A percentile compares a stretch with the other conserved stretches of the same genome.
phyloP scores from a whole-genome alignment of 1,140 invertebrate species.

The Drosophila rufa region DNA sequence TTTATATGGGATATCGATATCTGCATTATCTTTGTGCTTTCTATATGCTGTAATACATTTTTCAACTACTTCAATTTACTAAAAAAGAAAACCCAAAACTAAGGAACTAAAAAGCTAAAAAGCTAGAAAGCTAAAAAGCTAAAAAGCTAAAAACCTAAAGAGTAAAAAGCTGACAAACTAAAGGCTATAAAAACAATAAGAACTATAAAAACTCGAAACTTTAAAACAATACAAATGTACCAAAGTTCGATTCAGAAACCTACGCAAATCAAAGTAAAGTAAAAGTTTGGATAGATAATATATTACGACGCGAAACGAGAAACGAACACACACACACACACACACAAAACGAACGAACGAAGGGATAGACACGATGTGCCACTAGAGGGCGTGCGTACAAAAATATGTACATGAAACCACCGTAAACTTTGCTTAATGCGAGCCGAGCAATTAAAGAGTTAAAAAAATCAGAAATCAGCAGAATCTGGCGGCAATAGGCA shows the following conservation, averaged over 20 bases:
- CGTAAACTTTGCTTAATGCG: conserved; percentile 61
- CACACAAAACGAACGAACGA: background rate
- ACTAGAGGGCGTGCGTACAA: conserved; percentile 42
- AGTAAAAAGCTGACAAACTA: conserved; percentile 12
- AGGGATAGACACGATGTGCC: conserved; percentile 21
- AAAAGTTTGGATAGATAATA: conserved; percentile 39
- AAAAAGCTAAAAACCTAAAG: conserved; percentile 10
- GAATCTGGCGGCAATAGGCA: background rate
- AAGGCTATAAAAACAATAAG: conserved; percentile 13
- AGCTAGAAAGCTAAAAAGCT: conserved; percentile 2
- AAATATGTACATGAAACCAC: conserved; percentile 59
- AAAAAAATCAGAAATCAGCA: conserved; percentile 11
- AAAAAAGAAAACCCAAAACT: conserved; percentile 17
- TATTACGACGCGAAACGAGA: conserved; percentile 10
- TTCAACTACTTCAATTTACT: conserved; percentile 49
- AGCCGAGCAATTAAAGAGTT: conserved; percentile 56
- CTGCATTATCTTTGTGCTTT: conserved; percentile 52
- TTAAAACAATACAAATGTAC: conserved; percentile 17
- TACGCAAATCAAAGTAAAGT: conserved; percentile 27
- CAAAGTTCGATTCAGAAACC: conserved; percentile 30
- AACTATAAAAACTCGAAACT: conserved; percentile 12
- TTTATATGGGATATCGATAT: conserved; percentile 45
- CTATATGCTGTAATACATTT: conserved; percentile 46
- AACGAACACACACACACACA: background rate
- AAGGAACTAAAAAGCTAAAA: conserved; percentile 12